These are phyloP conservation scores for Drosophila prostipennis DNA, from an alignment of 2,888 invertebrate genomes.

Conservation along the genomic window DNA sequence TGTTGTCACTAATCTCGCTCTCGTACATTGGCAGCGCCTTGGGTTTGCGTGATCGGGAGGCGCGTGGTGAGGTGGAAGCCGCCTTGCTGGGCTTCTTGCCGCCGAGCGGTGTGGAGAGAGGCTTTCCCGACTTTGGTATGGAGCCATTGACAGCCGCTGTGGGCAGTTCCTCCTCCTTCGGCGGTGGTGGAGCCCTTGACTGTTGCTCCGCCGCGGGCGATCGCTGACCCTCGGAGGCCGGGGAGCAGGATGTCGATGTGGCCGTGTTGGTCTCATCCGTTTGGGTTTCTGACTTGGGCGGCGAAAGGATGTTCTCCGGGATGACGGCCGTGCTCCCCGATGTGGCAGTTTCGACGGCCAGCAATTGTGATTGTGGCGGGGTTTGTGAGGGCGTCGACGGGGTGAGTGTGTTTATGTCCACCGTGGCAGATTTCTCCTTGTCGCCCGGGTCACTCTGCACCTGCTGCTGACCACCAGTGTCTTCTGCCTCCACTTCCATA, in stretches of 20 bases:
- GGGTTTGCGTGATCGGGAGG: constrained; percentile 82
- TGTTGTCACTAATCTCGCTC: constrained; percentile 86
- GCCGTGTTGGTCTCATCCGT: constrained; percentile 82
- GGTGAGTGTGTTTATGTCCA: constrained; percentile 66
- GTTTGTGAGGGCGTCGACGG: constrained; percentile 73
- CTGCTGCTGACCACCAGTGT: constrained; percentile 9
- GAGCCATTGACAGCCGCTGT: constrained; percentile 79
- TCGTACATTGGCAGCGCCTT: constrained; percentile 86
- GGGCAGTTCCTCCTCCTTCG: constrained; percentile 24
- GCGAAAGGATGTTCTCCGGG: constrained; percentile 81
- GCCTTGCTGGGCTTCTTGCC: constrained; percentile 82
- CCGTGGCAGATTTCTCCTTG: constrained; percentile 40
- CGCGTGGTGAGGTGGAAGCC: constrained; percentile 69
- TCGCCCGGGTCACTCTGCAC: constrained; percentile 7
- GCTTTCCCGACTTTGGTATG: constrained; percentile 84
- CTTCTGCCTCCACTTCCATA: constrained; percentile 17
- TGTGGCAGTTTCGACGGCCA: constrained; percentile 50
- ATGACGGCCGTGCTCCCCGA: constrained; percentile 55
- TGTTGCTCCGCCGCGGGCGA: constrained; percentile 62
- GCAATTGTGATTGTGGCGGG: constrained; percentile 66
- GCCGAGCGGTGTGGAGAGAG: constrained; percentile 77
- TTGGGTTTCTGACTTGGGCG: constrained; percentile 82
- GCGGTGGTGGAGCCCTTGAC: constrained; percentile 31
- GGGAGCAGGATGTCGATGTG: constrained; percentile 80
- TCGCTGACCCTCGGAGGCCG: constrained; percentile 80